Evolutionary conservation across 2,797 vertebrate genomes (phyloP), one percentile per base, ranked within the genome.

Genomic region (Poecilia velifera): DNA sequence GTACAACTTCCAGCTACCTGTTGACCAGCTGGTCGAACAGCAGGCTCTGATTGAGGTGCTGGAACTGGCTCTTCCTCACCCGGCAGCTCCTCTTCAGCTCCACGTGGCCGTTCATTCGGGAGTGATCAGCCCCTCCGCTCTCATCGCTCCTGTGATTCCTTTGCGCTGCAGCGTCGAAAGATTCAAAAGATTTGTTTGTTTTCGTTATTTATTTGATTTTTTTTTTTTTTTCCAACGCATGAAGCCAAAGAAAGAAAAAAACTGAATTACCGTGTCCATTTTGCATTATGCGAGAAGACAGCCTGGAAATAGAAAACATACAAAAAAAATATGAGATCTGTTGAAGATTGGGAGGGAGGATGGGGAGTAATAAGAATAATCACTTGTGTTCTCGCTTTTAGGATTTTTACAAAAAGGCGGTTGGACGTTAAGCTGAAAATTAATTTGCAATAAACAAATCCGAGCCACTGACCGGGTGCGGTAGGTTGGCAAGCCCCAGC

Each of bases 21-120:
- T 99, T 99, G 91, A 99, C 98, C 87, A 99, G 97, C 92, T 99
- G 98, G 94, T 99, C 98, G 93, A 99, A 99, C 89, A 99, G 96
- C 91, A 99, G 96, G 94, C 97, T 99, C 93, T 99, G 98, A 95
- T 99, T 99, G 94, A 99, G 97, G 84, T 97, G 98, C 94, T 98
- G 97, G 91, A 99, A 99, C 90, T 97, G 97, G 95, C 97, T 99
- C 95, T 99, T 99, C 93, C 96, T 98, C 90, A 97, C 97, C 77
- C 97, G 95, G 92, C 97, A 98, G 93, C 97, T 98, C 95, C 97
- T 98, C 95, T 98, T 97, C 92, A 98, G 96, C 95, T 98, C 97
- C 92, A 98, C 97, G 77, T 97, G 97, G 87, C 98, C 98, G 76
- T 99, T 99, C 96, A 99, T 98, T 89, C 95, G 98, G 88, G 97